Base-by-base conservation (phyloP, 1,140 invertebrate genomes). In the Cyclina sinensis region DNA sequence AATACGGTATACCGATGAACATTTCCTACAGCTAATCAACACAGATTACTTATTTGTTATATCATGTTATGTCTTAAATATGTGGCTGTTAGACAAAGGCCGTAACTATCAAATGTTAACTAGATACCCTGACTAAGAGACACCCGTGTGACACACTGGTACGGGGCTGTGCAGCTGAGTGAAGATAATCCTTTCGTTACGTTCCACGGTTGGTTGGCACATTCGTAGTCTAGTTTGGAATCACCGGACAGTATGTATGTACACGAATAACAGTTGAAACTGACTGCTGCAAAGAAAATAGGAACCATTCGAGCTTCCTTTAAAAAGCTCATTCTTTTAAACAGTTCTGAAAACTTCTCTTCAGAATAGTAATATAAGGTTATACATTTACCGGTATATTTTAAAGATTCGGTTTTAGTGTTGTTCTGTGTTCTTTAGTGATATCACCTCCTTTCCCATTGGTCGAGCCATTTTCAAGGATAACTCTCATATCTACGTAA, bases 241-340 rank as follows among this genome's bases (percentile, higher is more conserved):
- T 84, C 82, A 4, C 62, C 39, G 16, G 82, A 84, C 2, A 73
- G 2, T 7, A 46, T 84, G 65, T 84, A 84, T n/a, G 82, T 35
- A 48, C 82, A 84, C 3, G 46, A 1, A 74, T 73, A 73, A 57
- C 82, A 84, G 18, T 4, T 57, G 16, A 84, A 84, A 11, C 46
- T 35, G 35, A 11, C 35, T 18, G 32, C 32, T 70, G 35, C 9
- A 70, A 70, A 37, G 7, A 70, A 37, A 70, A n/a, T 27, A 21
- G 5, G 21, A n/a, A 57, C 21, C 24, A 18, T 57, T 5, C 24
- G 21, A 5, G 24, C 18, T 9, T 4, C 5, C 16, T 57, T 57
- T 57, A 57, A 21, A 9, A 24, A 5, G 54, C 21, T 18, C 54
- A 57, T 57, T n/a, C 7, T 9, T 27, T 18, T 57, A 57, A 18